Percentiles rank a stretch among this genome's conserved stretches.
Conservation (phyloP, 2,797 vertebrate genomes). For the Silurus lanzhouensis region DNA sequence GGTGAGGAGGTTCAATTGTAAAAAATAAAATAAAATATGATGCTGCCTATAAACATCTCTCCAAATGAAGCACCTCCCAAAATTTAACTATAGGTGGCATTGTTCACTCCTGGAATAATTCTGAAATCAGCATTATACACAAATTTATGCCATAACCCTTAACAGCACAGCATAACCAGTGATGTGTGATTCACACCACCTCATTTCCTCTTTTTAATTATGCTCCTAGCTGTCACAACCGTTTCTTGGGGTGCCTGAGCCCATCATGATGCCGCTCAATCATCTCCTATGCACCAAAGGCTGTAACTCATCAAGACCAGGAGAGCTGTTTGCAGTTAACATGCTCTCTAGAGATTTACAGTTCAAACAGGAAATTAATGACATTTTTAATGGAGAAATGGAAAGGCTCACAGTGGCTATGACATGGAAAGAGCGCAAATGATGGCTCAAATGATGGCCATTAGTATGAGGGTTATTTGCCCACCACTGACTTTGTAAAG, state of each 20-base stretch:
- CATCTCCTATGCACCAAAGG: slow-evolving; percentile 49
- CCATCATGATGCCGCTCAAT: slow-evolving; percentile 48
- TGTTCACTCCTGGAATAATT: slow-evolving; percentile 21
- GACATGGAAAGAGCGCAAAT: slow-evolving; percentile 65
- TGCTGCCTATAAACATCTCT: background rate
- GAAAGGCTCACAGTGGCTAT: slow-evolving; percentile 61
- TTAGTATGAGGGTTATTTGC: slow-evolving; percentile 54
- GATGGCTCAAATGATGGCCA: slow-evolving; percentile 68
- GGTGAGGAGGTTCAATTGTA: background rate
- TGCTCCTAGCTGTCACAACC: background rate
- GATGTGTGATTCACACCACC: slow-evolving; percentile 1
- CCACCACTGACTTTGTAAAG: slow-evolving; percentile 54
- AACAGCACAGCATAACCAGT: background rate
- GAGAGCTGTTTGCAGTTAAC: slow-evolving; percentile 50
- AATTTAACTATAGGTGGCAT: slow-evolving; percentile 42
- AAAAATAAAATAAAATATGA: background rate
- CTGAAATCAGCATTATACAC: background rate
- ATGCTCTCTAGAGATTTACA: slow-evolving; percentile 65
- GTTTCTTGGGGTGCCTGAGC: slow-evolving; percentile 53
- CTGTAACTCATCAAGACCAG: slow-evolving; percentile 57
- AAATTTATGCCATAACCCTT: background rate
- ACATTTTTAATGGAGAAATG: slow-evolving; percentile 69
- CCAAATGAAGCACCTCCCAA: background rate
- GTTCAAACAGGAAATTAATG: slow-evolving; percentile 70
- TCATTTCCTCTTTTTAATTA: slow-evolving; percentile 27